Percentiles rank a stretch among this genome's conserved stretches.
Conservation (phyloP, 2,888 invertebrate genomes). For the Sturmia bella region DNA sequence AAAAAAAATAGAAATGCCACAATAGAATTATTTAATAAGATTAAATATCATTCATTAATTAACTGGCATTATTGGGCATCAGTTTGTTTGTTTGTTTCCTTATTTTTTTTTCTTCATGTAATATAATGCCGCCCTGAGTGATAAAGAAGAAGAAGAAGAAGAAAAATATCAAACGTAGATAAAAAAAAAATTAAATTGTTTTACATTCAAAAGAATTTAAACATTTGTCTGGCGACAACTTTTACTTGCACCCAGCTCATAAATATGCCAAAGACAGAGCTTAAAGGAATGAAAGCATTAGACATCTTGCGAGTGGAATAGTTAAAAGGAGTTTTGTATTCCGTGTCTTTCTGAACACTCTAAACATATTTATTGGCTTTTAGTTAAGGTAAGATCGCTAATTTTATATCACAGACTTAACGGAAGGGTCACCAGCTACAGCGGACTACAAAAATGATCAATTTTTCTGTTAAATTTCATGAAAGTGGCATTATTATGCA, state of each 20-base stretch:
- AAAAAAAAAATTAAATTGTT: slow-evolving; percentile 45
- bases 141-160: not conserved
- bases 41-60: slow-evolving; percentile 44
- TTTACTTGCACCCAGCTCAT: slow-evolving; percentile 51
- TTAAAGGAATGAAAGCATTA: slow-evolving; percentile 20
- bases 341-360: too few relatives aligned
- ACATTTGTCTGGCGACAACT: slow-evolving; percentile 59
- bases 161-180: not conserved
- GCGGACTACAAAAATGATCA: too few relatives aligned
- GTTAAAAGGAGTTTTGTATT: too few relatives aligned
- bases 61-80: slow-evolving; percentile 19
- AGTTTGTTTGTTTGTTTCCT: slow-evolving; percentile 4
- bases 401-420: too few relatives aligned
- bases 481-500: too few relatives aligned
- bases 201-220: slow-evolving; percentile 59
- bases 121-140: not conserved
- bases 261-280: not conserved
- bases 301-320: not conserved
- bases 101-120: too few relatives aligned
- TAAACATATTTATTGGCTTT: too few relatives aligned
- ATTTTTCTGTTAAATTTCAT: too few relatives aligned
- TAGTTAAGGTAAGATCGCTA: too few relatives aligned
- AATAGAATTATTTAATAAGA: slow-evolving; percentile 22
- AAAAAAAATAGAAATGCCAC: slow-evolving; percentile 11
- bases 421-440: too few relatives aligned